Evolutionary conservation across 2,113 vertebrate genomes (phyloP).

Genomic region (Stigmatopora argus): DNA sequence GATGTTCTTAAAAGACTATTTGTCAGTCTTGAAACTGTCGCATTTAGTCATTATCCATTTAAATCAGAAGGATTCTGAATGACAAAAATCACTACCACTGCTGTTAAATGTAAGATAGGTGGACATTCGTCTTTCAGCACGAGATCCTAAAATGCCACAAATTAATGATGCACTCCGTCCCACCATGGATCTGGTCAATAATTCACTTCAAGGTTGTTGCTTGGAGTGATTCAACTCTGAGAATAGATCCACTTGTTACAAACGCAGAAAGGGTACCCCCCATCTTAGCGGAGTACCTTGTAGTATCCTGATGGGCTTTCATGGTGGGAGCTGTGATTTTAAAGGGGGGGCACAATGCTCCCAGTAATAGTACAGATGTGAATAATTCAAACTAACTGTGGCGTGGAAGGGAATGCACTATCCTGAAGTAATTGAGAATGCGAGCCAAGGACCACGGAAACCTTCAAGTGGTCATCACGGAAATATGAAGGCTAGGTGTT

Average conservation of each 20-base stretch:
- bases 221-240: constrained; percentile 35
- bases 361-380: constrained; percentile 52
- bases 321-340: constrained; percentile 21
- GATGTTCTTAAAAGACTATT: constrained; percentile 21
- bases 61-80: constrained; percentile 7
- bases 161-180: constrained; percentile 35
- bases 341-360: constrained; percentile 25
- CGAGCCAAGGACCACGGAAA: constrained; percentile 18
- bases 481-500: not conserved
- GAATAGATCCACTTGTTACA: constrained; percentile 12
- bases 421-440: constrained; percentile 41
- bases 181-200: constrained; percentile 40
- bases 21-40: constrained; percentile 14
- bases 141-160: constrained; percentile 32
- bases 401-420: constrained; percentile 38
- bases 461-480: constrained; percentile 11
- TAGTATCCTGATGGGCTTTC: constrained; percentile 44
- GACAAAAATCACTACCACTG: constrained; percentile 1
- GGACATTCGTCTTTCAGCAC: constrained; percentile 28
- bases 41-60: constrained; percentile 14
- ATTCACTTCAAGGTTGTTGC: constrained; percentile 46
- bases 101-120: constrained; percentile 22
- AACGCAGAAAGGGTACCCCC: constrained; percentile 17
- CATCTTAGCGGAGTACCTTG: constrained; percentile 32
- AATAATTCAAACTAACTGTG: constrained; percentile 64